A percentile compares a stretch with the other conserved stretches of the same genome.
phyloP scores from a whole-genome alignment of 2,888 invertebrate genomes.

The Synanthedon myopaeformis region DNA sequence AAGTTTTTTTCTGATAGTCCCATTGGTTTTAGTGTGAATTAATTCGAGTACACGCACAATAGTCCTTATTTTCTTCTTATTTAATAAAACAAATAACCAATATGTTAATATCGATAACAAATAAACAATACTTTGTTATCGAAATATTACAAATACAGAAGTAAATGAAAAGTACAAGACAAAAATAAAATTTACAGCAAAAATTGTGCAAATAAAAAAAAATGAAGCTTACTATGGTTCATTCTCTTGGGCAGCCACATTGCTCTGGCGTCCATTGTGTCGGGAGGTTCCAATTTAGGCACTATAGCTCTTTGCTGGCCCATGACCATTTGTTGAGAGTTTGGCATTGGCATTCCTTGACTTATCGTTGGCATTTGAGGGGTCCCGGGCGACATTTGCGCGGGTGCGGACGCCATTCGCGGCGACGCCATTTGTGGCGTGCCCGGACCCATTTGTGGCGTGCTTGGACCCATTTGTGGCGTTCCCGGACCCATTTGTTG shows the following conservation, averaged over 20 bases:
- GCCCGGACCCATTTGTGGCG: slow-evolving; percentile 28
- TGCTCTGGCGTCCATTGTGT: slow-evolving; percentile 69
- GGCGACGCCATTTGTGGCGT: slow-evolving; percentile 44
- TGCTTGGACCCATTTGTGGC: slow-evolving; percentile 33
- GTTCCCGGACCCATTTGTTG: slow-evolving; percentile 33
- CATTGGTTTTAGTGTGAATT: no score
- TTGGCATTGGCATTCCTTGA: slow-evolving; percentile 51
- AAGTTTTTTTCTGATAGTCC: no score
- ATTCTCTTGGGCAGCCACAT: slow-evolving; percentile 76
- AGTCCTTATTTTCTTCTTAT: no score
- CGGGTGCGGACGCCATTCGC: slow-evolving; percentile 52
- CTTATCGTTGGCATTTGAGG: slow-evolving; percentile 55
- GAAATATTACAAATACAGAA: no score
- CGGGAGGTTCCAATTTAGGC: slow-evolving; percentile 72
- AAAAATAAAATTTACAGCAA: slow-evolving; percentile 9
- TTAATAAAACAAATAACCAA: no score
- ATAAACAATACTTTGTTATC: no score
- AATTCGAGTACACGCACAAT: no score
- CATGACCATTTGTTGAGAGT: slow-evolving; percentile 50
- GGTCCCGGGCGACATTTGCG: slow-evolving; percentile 57
- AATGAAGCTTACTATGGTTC: slow-evolving; percentile 74
- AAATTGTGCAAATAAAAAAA: slow-evolving; percentile 8
- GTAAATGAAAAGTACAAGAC: slow-evolving; percentile 13
- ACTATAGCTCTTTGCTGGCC: slow-evolving; percentile 57
- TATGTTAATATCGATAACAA: no score